These are phyloP conservation scores for Apodemus agrarius DNA, from an alignment of 2,797 vertebrate genomes.

Conservation along the genomic window DNA sequence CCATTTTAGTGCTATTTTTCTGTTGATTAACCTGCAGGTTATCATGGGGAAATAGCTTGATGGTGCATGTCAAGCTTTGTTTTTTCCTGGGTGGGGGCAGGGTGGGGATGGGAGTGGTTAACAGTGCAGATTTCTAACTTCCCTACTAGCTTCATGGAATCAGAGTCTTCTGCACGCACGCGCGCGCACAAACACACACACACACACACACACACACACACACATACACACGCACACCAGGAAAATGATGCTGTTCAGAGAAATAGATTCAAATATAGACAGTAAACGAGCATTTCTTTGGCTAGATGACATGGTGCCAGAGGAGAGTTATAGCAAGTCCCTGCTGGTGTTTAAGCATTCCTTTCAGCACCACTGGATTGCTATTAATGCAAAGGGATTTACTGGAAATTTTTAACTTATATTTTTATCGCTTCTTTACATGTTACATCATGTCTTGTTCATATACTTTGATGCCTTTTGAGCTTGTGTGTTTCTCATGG, in stretches of 20 bases:
- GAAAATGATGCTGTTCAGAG: neutral
- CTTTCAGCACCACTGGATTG: neutral
- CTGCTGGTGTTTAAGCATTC: neutral
- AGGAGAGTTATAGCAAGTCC: neutral
- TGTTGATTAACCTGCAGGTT: slow-evolving; percentile 72
- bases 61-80: slow-evolving; percentile 58
- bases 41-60: slow-evolving; percentile 65
- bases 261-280: neutral
- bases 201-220: too few species aligned
- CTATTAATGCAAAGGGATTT: neutral
- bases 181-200: too few species aligned
- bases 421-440: neutral
- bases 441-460: neutral
- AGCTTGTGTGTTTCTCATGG: slow-evolving; percentile 4
- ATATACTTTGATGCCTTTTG: neutral
- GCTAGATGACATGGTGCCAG: neutral
- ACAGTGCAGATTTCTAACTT: neutral
- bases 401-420: slow-evolving; percentile 51
- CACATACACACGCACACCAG: neutral
- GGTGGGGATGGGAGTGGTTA: slow-evolving; percentile 16
- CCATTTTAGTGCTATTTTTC: too few species aligned
- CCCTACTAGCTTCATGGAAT: neutral
- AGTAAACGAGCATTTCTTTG: neutral
- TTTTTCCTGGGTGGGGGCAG: neutral
- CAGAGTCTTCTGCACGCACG: neutral